Percentiles rank a stretch among this genome's conserved stretches.
Evolutionary conservation across 64 coral and sea anemone species (phyloP).

Genomic region (Actinia tenebrosa): DNA sequence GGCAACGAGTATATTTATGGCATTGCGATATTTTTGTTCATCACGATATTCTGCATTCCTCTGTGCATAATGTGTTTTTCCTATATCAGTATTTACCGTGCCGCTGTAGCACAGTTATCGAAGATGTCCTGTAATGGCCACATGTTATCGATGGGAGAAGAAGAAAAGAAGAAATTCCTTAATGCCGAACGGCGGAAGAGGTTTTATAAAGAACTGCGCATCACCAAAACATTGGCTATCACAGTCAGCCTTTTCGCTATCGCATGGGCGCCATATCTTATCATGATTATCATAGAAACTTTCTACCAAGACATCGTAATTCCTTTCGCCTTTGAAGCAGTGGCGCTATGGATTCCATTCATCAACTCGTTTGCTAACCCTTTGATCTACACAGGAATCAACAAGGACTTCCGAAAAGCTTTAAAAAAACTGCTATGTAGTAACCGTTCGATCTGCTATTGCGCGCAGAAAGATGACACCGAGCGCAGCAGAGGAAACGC

Average conservation of each 20-base stretch:
- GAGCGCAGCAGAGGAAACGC: not conserved
- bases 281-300: constrained; percentile 67
- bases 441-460: not conserved
- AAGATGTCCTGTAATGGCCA: constrained; percentile 45
- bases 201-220: constrained; percentile 84
- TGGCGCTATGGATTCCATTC: constrained; percentile 54
- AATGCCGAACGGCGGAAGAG: constrained; percentile 65
- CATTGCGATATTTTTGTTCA: constrained; percentile 66
- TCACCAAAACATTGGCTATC: constrained; percentile 85
- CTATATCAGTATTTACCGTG: constrained; percentile 73
- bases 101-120: constrained; percentile 66
- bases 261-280: constrained; percentile 76
- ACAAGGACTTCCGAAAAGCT: constrained; percentile 77
- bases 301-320: constrained; percentile 20
- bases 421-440: constrained; percentile 82
- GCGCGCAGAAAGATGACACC: not conserved
- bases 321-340: not conserved
- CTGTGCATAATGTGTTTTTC: constrained; percentile 71
- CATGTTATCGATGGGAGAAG: constrained; percentile 4
- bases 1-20: constrained; percentile 33
- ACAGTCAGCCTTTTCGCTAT: constrained; percentile 73
- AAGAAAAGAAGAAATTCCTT: constrained; percentile 31
- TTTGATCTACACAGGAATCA: constrained; percentile 87
- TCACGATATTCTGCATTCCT: constrained; percentile 64
- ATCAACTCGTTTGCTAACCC: constrained; percentile 70